Percentiles rank a stretch among this genome's conserved stretches.
These are phyloP conservation scores for Tipula helvola DNA, from an alignment of 2,888 invertebrate species.

Conservation along the genomic window DNA sequence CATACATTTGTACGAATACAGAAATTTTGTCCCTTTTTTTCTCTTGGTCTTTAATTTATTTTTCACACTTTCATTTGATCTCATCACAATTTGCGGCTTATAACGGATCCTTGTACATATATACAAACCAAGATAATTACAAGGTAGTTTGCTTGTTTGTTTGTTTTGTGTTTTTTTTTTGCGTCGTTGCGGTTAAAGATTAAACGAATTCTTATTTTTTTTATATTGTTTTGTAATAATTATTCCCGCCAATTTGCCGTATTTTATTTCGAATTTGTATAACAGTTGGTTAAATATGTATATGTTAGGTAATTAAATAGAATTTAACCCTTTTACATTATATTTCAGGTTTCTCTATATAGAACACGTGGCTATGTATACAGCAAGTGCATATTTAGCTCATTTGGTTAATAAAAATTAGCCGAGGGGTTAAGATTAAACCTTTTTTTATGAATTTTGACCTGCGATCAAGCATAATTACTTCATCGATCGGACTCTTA, in stretches of 20 bases:
- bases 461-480: neutral
- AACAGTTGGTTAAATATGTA: neutral
- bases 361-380: neutral
- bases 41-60: neutral
- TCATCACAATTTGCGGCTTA: conserved; percentile 4
- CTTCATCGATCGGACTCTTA: neutral
- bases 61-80: conserved; percentile 8
- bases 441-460: neutral
- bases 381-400: neutral
- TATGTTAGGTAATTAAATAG: neutral
- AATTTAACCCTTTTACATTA: neutral
- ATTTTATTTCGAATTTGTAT: neutral
- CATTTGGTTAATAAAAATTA: neutral
- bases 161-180: neutral
- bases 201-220: neutral
- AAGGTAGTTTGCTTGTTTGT: neutral
- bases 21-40: neutral
- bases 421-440: neutral
- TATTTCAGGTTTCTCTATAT: neutral
- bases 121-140: neutral
- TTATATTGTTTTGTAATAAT: neutral
- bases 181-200: neutral
- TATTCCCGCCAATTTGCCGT: neutral
- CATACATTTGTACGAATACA: neutral
- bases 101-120: neutral